Evolutionary conservation across 2,797 vertebrate species (phyloP), one percentile per base, ranked within the genome.

Genomic region (Artibeus lituratus): DNA sequence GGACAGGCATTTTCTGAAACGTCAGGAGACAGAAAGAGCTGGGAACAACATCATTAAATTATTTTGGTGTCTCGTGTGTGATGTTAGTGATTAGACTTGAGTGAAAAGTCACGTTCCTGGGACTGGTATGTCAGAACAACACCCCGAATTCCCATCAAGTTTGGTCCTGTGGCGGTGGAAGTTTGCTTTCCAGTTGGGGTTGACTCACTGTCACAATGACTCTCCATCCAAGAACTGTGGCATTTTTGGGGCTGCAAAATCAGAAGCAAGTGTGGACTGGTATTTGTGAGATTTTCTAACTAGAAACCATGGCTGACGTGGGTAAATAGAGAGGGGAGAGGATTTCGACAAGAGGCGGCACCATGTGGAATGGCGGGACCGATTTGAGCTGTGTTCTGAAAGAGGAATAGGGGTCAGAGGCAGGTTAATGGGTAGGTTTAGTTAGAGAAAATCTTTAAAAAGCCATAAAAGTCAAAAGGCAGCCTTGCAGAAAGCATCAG

Each of bases 111-210:
- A 98, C 93, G 89, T 98, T 97, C 97, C 70, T 90, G 49, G 87
- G 51, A 15, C 96, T 97, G 96, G 93, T 95, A 95, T 95, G 98
- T 98, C 92, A 98, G 96, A 89, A 89, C 97, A 96, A 97, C 98
- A 94, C 97, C 97, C 97, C 7, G 19, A 81, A 98, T 98, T 98
- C 98, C 85, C 97, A 96, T 98, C 98, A 44, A 98, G 98, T 98
- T 98, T 93, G 97, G 98, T 98, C 98, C 98, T 98, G 98, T 95
- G 95, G 97, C 86, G 59, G 96, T 97, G 94, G 97, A 98, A 98
- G 98, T 97, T 98, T 89, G 93, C 98, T 98, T 98, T 98, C 73
- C 95, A 97, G 97, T 97, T 98, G 97, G 96, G 92, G 97, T 95
- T 97, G 97, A 98, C 94, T 97, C 98, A 98, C 81, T 91, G 39